Evolutionary conservation across 53 echinoderm and acorn worm species (phyloP).

Genomic region (Echinarachnius parma): DNA sequence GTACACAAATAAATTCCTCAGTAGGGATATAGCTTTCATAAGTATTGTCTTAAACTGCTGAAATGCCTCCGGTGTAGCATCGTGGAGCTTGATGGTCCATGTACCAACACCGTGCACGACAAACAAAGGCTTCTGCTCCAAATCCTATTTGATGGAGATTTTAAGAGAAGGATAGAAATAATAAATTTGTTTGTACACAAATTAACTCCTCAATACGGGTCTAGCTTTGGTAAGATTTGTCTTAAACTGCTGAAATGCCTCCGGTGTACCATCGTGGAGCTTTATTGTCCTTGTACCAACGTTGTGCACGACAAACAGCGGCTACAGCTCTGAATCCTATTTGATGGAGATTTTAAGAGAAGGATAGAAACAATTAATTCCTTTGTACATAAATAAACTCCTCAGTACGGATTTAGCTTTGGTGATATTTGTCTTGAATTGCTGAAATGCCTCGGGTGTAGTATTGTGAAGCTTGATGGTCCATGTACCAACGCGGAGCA

Average conservation of each 20-base stretch:
- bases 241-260: slow-evolving; percentile 60
- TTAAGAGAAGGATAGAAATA: not conserved
- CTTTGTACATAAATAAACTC: too few relatives aligned
- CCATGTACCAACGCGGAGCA: slow-evolving; percentile 85
- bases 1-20: too few relatives aligned
- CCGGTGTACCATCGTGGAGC: slow-evolving; percentile 43
- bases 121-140: slow-evolving; percentile 49
- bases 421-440: slow-evolving; percentile 71
- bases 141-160: slow-evolving; percentile 30
- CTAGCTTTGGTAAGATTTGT: slow-evolving; percentile 66
- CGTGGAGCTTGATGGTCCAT: slow-evolving; percentile 82
- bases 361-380: not conserved
- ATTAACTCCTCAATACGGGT: slow-evolving; percentile 41
- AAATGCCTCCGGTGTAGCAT: slow-evolving; percentile 51
- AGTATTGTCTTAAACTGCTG: slow-evolving; percentile 64
- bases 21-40: slow-evolving; percentile 48
- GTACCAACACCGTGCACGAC: slow-evolving; percentile 77
- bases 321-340: slow-evolving; percentile 55
- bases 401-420: slow-evolving; percentile 50
- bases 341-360: not conserved
- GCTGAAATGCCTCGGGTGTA: slow-evolving; percentile 40
- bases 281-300: slow-evolving; percentile 91
- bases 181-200: too few relatives aligned
- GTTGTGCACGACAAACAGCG: slow-evolving; percentile 66
- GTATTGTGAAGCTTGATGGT: slow-evolving; percentile 72